Base-by-base conservation (phyloP, 2,888 invertebrate species). In the Erynnis tages region DNA sequence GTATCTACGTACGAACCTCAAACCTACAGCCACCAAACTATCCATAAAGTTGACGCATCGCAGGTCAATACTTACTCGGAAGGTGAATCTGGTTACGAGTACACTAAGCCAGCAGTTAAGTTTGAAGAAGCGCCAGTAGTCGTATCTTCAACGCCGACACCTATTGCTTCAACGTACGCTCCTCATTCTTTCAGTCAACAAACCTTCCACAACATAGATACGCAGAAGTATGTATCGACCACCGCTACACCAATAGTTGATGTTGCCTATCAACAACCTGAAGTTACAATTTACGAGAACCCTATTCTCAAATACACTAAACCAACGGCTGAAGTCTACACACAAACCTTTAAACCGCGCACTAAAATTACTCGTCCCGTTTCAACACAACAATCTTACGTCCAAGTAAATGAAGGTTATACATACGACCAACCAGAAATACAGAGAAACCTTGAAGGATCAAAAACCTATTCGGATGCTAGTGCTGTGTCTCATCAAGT, bases 351-450 rank as follows among this genome's bases (percentile, higher is more conserved):
- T 52, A 71, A 75, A 49, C 88, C 85, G 17, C 75, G 80, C 59
- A 77, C 79, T 29, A 68, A 76, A 65, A 67, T 81, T 0, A 79
- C 65, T 48, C 79, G 77, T 50, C 79, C 78, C 13, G 63, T 62
- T 1, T 67, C 80, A 41, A 55, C 58, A 38, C 69, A 79, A 54
- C 67, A 73, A 58, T 59, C 63, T 35, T 73, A 69, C 37, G 49
- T 78, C 7, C 27, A 37, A 10, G 72, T 66, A 44, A 74, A 80
- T 58, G 75, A 71, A 65, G 78, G 73, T 4, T 82, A 82, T 55
- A 72, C 78, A 0, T 85, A 84, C 52, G 77, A 61, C 46, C 84
- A 86, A 59, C 87, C 88, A 3, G 88, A 85, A 73, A 82, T 84
- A 38, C 85, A 85, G 65, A 73, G 80, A 54, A 74, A 78, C 37